Percentiles rank a stretch among this genome's conserved stretches.
Conservation (phyloP, 2,797 vertebrate species). For the Alcedo atthis region DNA sequence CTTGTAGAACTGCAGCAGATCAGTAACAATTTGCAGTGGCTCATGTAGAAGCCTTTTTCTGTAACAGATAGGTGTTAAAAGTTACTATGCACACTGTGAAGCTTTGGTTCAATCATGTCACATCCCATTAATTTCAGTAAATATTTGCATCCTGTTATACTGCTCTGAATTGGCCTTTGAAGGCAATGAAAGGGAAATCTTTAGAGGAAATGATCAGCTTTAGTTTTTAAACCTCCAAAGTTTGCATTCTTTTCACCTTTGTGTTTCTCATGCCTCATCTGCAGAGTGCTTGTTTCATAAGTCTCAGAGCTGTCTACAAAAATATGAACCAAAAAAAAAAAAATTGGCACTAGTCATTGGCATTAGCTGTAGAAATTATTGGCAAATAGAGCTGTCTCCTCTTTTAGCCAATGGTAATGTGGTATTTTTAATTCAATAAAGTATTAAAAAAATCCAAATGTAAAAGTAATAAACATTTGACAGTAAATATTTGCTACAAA, state of each 20-base stretch:
- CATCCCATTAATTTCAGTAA: neutral
- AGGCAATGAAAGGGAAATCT: conserved; percentile 1
- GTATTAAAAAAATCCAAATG: conserved; percentile 76
- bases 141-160: conserved; percentile 9
- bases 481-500: conserved; percentile 79
- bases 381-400: conserved; percentile 78
- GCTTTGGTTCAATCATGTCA: conserved; percentile 2
- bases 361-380: conserved; percentile 76
- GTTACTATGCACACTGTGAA: neutral
- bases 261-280: conserved; percentile 62
- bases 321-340: conserved; percentile 75
- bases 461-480: conserved; percentile 75
- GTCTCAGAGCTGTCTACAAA: conserved; percentile 73
- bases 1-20: neutral
- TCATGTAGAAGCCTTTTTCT: neutral
- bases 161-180: neutral
- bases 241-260: conserved; percentile 38
- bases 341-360: conserved; percentile 75
- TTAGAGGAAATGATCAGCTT: conserved; percentile 12
- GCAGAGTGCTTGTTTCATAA: conserved; percentile 66
- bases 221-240: conserved; percentile 18
- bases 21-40: neutral
- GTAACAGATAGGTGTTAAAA: neutral
- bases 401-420: conserved; percentile 79
- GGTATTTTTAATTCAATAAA: conserved; percentile 80